phyloP scores from a whole-genome alignment of 2,888 invertebrate genomes.

The Sinodicranocentrus sp. region DNA sequence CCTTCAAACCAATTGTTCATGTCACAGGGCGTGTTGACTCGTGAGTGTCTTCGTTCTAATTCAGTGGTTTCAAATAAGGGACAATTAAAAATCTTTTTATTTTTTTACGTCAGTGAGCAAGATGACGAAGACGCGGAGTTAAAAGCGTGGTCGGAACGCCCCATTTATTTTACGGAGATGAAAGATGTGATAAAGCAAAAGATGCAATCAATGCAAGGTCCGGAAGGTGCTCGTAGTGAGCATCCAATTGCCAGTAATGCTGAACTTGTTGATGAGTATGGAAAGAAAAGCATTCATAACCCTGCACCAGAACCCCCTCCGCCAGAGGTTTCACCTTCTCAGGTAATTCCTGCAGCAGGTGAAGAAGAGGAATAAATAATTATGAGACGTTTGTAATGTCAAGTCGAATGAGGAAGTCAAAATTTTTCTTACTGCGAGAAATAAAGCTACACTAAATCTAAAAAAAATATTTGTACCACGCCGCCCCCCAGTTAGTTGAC shows the following conservation, averaged over 20 bases:
- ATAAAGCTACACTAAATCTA: too few relatives aligned
- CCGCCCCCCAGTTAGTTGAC: too few relatives aligned
- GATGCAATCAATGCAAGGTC: slow-evolving; percentile 39
- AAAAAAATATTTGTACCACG: too few relatives aligned
- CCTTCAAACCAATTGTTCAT: slow-evolving; percentile 68
- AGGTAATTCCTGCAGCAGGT: neutral
- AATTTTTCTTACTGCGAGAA: too few relatives aligned
- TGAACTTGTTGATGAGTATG: too few relatives aligned
- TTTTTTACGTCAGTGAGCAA: slow-evolving; percentile 55
- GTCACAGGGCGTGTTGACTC: slow-evolving; percentile 66
- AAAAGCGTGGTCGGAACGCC: slow-evolving; percentile 62
- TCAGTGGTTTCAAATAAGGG: neutral
- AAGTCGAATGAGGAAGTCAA: neutral
- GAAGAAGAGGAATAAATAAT: neutral
- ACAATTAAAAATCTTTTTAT: neutral
- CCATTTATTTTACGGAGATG: slow-evolving; percentile 64
- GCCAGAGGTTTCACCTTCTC: too few relatives aligned
- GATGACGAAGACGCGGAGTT: slow-evolving; percentile 68
- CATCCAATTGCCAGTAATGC: too few relatives aligned
- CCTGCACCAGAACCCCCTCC: too few relatives aligned
- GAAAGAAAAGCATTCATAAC: too few relatives aligned
- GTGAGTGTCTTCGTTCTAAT: slow-evolving; percentile 36
- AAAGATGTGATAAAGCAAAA: slow-evolving; percentile 49
- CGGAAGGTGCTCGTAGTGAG: neutral
- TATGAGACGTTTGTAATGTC: too few relatives aligned